These are phyloP conservation scores for Metopia argyrocephala DNA, from an alignment of 2,888 invertebrate genomes.

Conservation along the genomic window DNA sequence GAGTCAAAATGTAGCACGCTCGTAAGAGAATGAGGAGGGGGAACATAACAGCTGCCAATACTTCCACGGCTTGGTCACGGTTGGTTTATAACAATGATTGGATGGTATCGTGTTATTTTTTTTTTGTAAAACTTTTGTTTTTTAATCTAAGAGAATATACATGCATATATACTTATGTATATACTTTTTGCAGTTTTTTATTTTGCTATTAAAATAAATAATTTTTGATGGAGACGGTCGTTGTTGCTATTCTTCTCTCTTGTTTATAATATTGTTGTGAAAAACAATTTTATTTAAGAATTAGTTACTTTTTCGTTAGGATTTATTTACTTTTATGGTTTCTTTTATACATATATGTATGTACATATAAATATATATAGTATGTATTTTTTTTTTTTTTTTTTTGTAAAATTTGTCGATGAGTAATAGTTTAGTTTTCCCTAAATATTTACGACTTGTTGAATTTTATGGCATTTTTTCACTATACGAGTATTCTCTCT, in stretches of 20 bases:
- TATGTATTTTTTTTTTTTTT: constrained; percentile 9
- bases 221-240: constrained; percentile 36
- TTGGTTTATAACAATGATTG: neutral
- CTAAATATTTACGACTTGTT: constrained; percentile 71
- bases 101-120: too few relatives aligned
- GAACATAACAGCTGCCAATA: neutral
- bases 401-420: constrained; percentile 15
- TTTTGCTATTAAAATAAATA: too few relatives aligned
- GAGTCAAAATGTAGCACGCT: too few relatives aligned
- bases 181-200: too few relatives aligned
- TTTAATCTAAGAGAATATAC: too few relatives aligned
- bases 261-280: constrained; percentile 13
- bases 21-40: too few relatives aligned
- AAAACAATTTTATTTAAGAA: neutral
- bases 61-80: neutral
- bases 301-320: neutral
- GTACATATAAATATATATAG: too few relatives aligned
- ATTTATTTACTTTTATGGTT: too few relatives aligned
- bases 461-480: constrained; percentile 65
- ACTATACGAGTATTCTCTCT: neutral
- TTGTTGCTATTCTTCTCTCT: constrained; percentile 12
- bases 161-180: too few relatives aligned
- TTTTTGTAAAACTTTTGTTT: too few relatives aligned
- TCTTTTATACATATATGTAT: too few relatives aligned
- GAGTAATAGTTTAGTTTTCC: constrained; percentile 44